Evolutionary conservation across 1,140 invertebrate genomes (phyloP).

Genomic region (Drosophila tsacasi): DNA sequence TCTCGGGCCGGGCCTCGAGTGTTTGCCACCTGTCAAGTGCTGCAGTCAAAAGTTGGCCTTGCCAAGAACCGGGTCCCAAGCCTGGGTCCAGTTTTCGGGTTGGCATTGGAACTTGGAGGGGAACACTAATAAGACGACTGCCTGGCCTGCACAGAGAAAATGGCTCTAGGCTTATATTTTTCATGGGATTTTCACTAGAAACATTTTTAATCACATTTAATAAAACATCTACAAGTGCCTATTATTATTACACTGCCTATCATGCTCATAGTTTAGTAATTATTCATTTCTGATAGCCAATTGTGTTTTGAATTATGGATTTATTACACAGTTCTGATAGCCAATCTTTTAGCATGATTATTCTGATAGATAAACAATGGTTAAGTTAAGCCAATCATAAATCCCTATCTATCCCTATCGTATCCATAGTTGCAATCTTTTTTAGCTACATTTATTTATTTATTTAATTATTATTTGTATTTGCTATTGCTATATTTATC

Average conservation of each 20-base stretch:
- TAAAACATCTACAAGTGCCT: not conserved
- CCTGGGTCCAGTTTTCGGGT: conserved; percentile 23
- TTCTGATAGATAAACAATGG: not conserved
- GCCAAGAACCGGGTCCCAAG: conserved; percentile 16
- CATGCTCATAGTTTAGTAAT: not conserved
- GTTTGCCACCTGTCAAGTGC: conserved; percentile 69
- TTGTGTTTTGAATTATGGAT: not conserved
- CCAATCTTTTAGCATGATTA: not conserved
- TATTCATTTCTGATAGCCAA: not conserved
- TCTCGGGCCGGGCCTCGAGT: conserved; percentile 46
- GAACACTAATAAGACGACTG: conserved; percentile 44
- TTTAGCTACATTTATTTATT: too few species aligned
- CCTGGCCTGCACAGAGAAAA: conserved; percentile 28
- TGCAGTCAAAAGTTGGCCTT: conserved; percentile 57
- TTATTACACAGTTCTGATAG: not conserved
- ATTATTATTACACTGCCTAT: too few species aligned
- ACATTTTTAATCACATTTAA: not conserved
- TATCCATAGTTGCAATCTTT: too few species aligned
- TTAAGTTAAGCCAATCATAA: not conserved
- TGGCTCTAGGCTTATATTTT: too few species aligned
- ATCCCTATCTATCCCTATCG: too few species aligned
- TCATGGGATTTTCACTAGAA: too few species aligned
- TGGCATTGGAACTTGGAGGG: not conserved
- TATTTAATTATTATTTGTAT: too few species aligned
- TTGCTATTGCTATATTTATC: too few species aligned